These are phyloP conservation scores for Magallana nippona DNA, from an alignment of 2,888 invertebrate genomes.

Conservation along the genomic window DNA sequence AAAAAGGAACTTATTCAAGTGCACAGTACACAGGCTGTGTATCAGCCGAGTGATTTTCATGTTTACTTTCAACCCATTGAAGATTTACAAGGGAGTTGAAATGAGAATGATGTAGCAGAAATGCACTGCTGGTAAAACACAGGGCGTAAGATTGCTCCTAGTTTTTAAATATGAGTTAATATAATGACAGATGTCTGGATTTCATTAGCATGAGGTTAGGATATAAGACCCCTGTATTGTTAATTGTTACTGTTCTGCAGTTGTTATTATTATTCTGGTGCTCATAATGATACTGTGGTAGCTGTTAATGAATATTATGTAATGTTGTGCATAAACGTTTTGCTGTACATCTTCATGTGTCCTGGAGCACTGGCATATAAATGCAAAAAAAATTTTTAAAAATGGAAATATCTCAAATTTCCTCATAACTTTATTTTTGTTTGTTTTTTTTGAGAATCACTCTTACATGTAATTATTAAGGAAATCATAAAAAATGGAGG, in stretches of 20 bases:
- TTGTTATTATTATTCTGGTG: too few species aligned
- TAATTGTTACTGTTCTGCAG: background rate
- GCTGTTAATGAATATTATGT: background rate
- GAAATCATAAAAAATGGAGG: too few species aligned
- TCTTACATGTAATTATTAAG: too few species aligned
- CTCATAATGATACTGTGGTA: too few species aligned
- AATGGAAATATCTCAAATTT: too few species aligned
- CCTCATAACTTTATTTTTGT: too few species aligned
- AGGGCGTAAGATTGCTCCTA: background rate
- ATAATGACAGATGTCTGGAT: background rate
- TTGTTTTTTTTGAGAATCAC: too few species aligned
- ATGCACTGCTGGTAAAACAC: background rate
- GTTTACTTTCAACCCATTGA: background rate
- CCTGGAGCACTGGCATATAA: too few species aligned
- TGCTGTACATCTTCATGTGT: background rate
- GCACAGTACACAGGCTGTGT: background rate
- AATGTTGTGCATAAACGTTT: background rate
- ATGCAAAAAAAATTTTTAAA: too few species aligned
- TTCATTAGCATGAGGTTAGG: slow-evolving; percentile 3
- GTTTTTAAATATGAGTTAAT: background rate
- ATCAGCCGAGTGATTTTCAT: background rate
- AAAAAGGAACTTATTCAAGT: background rate
- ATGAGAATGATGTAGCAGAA: background rate
- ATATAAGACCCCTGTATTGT: background rate
- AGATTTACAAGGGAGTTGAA: background rate